A percentile compares a stretch with the other conserved stretches of the same genome.
phyloP scores from a whole-genome alignment of 2,888 invertebrate genomes.

The Lochmaea crataegi region DNA sequence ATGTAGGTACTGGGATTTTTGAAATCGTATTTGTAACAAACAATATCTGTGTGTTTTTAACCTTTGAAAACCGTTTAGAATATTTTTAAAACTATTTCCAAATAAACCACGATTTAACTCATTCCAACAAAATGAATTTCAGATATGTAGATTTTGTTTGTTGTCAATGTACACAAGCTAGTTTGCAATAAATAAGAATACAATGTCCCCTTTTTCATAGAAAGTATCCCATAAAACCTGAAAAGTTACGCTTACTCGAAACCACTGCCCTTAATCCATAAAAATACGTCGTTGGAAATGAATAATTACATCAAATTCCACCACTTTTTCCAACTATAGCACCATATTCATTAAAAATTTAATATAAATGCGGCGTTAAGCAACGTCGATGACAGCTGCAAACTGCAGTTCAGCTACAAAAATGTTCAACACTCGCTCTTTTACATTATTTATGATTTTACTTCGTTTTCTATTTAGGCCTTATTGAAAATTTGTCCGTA shows the following conservation, averaged over 20 bases:
- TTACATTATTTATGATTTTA: conserved; percentile 28
- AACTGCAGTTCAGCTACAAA: conserved; percentile 4
- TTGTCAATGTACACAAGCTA: too few species aligned
- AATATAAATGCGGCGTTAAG: conserved; percentile 17
- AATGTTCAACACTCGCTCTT: conserved; percentile 25
- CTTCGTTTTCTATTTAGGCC: conserved; percentile 17
- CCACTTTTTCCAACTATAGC: conserved; percentile 21
- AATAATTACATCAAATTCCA: conserved; percentile 26
- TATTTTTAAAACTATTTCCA: too few species aligned
- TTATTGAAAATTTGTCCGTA: conserved; percentile 3
- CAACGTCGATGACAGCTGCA: conserved; percentile 27
- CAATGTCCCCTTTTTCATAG: too few species aligned
- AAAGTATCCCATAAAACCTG: not conserved
- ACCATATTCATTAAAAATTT: conserved; percentile 31
- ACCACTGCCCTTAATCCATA: not conserved
- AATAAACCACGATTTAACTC: too few species aligned
- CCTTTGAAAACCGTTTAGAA: too few species aligned
- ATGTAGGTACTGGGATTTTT: too few species aligned
- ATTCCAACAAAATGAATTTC: too few species aligned
- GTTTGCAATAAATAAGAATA: too few species aligned
- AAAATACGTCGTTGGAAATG: conserved; percentile 10
- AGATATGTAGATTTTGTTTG: too few species aligned
- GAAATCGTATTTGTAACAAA: too few species aligned
- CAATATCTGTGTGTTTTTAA: too few species aligned
- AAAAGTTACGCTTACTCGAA: not conserved